Conservation (phyloP, 2,113 vertebrate genomes). For the Oncorhynchus kisutch region DNA sequence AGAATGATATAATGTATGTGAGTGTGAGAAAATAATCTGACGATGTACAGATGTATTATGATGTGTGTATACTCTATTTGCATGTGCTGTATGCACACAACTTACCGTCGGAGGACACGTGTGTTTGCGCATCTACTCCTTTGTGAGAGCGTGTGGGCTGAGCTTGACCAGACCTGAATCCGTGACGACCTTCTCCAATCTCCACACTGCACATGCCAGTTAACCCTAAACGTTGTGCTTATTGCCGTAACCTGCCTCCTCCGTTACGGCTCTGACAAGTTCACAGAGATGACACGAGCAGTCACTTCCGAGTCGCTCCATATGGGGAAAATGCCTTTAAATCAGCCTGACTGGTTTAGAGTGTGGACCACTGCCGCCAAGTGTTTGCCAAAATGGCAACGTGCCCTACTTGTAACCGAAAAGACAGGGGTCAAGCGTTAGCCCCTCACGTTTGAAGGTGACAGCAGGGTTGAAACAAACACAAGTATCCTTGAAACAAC, state of each 20-base stretch:
- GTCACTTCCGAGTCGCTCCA: slow-evolving; percentile 48
- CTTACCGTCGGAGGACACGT: background rate
- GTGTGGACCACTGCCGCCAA: background rate
- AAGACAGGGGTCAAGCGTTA: background rate
- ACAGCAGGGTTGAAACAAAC: too few species aligned
- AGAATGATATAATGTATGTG: background rate
- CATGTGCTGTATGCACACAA: background rate
- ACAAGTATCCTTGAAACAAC: background rate
- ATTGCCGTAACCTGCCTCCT: slow-evolving; percentile 25
- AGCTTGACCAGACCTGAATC: too few species aligned
- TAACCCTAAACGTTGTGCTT: slow-evolving; percentile 46
- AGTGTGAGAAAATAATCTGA: background rate
- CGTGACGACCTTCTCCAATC: background rate
- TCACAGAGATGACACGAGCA: slow-evolving; percentile 32
- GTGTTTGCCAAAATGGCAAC: background rate
- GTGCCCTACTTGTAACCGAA: too few species aligned
- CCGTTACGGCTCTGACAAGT: slow-evolving; percentile 11
- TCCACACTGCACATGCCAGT: background rate
- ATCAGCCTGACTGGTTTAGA: slow-evolving; percentile 60
- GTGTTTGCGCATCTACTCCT: background rate
- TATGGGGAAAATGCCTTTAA: slow-evolving; percentile 64
- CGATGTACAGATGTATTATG: background rate
- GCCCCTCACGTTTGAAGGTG: background rate
- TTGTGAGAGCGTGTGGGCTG: background rate
- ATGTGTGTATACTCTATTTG: background rate